These are phyloP conservation scores for Linnaemya tessellans DNA, from an alignment of 2,888 invertebrate species.

Conservation along the genomic window DNA sequence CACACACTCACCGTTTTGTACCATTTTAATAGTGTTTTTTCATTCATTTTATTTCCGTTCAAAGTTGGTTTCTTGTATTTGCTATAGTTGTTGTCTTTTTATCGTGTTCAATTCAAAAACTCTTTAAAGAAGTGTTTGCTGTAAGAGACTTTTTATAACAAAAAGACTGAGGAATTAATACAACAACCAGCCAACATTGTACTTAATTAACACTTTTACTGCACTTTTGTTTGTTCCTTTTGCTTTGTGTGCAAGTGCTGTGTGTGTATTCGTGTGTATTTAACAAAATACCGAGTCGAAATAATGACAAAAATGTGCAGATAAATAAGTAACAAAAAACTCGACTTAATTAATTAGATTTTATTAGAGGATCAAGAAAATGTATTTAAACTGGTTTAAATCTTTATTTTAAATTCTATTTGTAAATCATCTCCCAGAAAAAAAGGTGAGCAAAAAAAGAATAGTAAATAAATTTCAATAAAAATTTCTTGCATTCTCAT, in stretches of 20 bases:
- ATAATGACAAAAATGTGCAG: neutral
- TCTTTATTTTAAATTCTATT: too few species aligned
- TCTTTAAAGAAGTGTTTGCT: conserved; percentile 11
- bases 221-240: neutral
- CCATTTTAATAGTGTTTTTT: neutral
- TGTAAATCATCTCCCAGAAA: too few species aligned
- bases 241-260: neutral
- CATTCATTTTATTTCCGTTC: conserved; percentile 10
- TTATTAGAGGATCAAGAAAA: neutral
- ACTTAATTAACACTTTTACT: conserved; percentile 45
- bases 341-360: neutral
- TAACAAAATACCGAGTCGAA: neutral
- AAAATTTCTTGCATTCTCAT: too few species aligned
- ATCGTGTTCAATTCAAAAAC: conserved; percentile 12
- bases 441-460: too few species aligned
- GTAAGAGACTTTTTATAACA: neutral
- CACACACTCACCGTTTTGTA: too few species aligned
- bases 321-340: neutral
- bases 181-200: conserved; percentile 35
- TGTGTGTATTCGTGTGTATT: neutral
- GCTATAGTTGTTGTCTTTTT: neutral
- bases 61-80: conserved; percentile 14
- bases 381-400: too few species aligned
- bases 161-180: neutral
- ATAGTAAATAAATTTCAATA: too few species aligned